These are phyloP conservation scores for Papilio polytes DNA, from an alignment of 1,140 invertebrate species.

Conservation along the genomic window DNA sequence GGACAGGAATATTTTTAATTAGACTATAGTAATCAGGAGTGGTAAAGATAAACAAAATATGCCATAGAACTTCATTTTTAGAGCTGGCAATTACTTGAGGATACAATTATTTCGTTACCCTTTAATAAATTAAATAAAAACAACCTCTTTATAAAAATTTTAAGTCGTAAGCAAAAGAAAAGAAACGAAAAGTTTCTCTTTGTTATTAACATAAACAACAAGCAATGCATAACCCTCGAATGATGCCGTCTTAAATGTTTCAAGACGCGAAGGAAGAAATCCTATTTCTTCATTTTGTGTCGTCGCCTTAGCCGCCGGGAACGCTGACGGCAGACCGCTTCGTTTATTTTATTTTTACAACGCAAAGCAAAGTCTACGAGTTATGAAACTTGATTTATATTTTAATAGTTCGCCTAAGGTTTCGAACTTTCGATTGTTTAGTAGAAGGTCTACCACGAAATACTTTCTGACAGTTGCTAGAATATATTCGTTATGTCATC, in stretches of 20 bases:
- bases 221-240: slow-evolving; percentile 65
- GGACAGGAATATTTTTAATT: neutral
- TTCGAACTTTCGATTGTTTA: slow-evolving; percentile 43
- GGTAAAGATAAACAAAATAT: no score
- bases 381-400: slow-evolving; percentile 71
- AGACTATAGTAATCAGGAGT: neutral
- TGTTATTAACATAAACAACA: slow-evolving; percentile 59
- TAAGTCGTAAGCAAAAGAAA: neutral
- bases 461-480: no score
- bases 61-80: no score
- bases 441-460: neutral
- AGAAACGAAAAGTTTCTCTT: slow-evolving; percentile 15
- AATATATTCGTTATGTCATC: no score
- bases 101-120: neutral
- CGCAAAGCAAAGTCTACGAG: slow-evolving; percentile 68
- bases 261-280: slow-evolving; percentile 60
- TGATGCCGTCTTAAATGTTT: slow-evolving; percentile 70
- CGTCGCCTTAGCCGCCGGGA: slow-evolving; percentile 65
- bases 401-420: slow-evolving; percentile 49
- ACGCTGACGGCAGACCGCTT: slow-evolving; percentile 62
- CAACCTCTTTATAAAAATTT: neutral
- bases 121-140: slow-evolving; percentile 8
- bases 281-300: slow-evolving; percentile 73
- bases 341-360: slow-evolving; percentile 66
- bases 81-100: no score